These are phyloP conservation scores for Psittacula echo DNA, from an alignment of 2,797 vertebrate species.

Conservation along the genomic window DNA sequence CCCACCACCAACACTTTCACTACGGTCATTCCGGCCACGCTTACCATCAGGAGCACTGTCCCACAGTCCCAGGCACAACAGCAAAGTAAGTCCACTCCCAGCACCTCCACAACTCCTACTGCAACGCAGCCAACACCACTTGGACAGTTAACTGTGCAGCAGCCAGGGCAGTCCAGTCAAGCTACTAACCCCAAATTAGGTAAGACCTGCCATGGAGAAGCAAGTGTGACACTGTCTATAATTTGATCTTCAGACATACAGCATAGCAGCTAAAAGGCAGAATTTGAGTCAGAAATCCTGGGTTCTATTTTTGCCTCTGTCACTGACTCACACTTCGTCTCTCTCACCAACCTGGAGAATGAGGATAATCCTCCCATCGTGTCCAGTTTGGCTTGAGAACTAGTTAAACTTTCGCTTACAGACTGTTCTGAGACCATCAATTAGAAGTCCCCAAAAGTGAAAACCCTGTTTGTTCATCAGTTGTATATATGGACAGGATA, in stretches of 20 bases:
- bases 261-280: background rate
- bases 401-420: background rate
- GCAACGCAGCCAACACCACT: slow-evolving; percentile 68
- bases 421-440: background rate
- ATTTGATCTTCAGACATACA: background rate
- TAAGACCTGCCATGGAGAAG: slow-evolving; percentile 61
- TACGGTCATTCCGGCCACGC: slow-evolving; percentile 87
- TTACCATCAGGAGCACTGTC: slow-evolving; percentile 85
- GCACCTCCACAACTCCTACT: slow-evolving; percentile 74
- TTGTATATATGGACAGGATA: background rate
- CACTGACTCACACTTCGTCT: background rate
- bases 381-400: background rate
- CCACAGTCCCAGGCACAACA: slow-evolving; percentile 77
- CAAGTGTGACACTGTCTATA: background rate
- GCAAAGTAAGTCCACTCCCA: slow-evolving; percentile 77
- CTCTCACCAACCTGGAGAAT: background rate
- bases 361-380: too few relatives aligned
- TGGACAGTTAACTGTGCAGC: slow-evolving; percentile 74
- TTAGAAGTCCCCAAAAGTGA: background rate
- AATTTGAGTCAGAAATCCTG: background rate
- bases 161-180: slow-evolving; percentile 74
- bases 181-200: slow-evolving; percentile 79
- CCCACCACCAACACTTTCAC: slow-evolving; percentile 83
- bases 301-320: background rate
- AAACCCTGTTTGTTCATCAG: background rate